phyloP scores from a whole-genome alignment of 1,140 invertebrate species.

The Melanaphis sacchari region DNA sequence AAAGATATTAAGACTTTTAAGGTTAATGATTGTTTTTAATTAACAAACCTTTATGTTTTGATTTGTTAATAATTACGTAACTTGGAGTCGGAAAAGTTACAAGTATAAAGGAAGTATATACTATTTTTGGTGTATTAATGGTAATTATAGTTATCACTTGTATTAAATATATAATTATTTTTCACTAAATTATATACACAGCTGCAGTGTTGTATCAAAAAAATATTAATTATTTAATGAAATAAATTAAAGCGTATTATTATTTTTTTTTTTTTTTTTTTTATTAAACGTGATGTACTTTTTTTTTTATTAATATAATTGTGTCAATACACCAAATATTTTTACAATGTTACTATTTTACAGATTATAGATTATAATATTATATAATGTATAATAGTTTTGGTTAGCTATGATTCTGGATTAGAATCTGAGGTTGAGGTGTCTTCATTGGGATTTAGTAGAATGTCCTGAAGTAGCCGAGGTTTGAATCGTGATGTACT shows the following conservation, averaged over 20 bases:
- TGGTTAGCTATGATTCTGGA: too few species aligned
- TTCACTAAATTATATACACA: not conserved
- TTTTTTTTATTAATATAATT: too few species aligned
- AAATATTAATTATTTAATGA: too few species aligned
- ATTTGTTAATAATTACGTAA: not conserved
- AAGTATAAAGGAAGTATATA: not conserved
- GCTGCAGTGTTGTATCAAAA: not conserved
- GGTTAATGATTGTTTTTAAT: not conserved
- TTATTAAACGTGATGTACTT: not conserved
- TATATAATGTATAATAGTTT: too few species aligned
- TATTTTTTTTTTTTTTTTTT: too few species aligned
- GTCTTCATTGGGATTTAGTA: too few species aligned
- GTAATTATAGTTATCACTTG: not conserved
- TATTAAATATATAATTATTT: not conserved
- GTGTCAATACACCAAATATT: too few species aligned
- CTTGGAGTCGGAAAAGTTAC: not conserved
- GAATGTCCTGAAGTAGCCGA: too few species aligned
- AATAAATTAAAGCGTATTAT: not conserved
- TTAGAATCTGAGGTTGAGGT: too few species aligned
- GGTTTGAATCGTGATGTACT: too few species aligned
- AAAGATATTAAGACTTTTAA: not conserved
- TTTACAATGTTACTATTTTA: too few species aligned
- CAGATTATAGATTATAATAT: too few species aligned
- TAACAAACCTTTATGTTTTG: not conserved
- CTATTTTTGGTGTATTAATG: not conserved